phyloP scores from a whole-genome alignment of 2,113 vertebrate species.

The Dipodomys stephensi region DNA sequence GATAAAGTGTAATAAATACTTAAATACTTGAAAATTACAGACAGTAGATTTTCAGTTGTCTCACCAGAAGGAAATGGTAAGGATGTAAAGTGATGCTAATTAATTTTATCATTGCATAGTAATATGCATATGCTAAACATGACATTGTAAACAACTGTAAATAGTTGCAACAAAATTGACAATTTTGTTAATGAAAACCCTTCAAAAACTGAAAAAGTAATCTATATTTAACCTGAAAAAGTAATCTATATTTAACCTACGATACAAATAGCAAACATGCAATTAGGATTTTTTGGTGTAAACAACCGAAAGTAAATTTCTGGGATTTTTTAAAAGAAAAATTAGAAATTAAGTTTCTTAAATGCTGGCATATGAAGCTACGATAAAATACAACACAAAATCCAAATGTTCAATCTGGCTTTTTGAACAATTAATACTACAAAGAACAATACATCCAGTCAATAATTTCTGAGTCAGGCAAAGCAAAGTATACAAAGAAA shows the following conservation, averaged over 20 bases:
- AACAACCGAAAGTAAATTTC: conserved; percentile 40
- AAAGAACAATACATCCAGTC: background rate
- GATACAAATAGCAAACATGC: background rate
- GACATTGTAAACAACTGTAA: background rate
- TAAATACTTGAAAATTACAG: background rate
- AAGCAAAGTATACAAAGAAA: background rate
- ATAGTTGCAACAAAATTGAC: background rate
- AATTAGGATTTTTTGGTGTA: conserved; percentile 16
- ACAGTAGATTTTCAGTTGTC: background rate
- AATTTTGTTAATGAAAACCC: background rate
- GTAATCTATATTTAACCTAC: conserved; percentile 24
- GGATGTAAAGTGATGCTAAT: background rate
- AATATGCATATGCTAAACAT: background rate
- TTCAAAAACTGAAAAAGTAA: conserved; percentile 2
- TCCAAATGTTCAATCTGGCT: background rate
- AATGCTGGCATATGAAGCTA: background rate
- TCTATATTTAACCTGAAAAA: conserved; percentile 24
- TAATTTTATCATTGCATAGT: background rate
- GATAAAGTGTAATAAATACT: background rate
- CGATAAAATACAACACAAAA: background rate
- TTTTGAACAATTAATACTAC: background rate
- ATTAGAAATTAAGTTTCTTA: conserved; percentile 19
- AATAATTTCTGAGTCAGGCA: background rate
- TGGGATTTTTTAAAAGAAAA: background rate
- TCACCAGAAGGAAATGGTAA: background rate